phyloP scores from a whole-genome alignment of 37 sponge, comb jelly and placozoan genomes.

The Oopsacas minuta region DNA sequence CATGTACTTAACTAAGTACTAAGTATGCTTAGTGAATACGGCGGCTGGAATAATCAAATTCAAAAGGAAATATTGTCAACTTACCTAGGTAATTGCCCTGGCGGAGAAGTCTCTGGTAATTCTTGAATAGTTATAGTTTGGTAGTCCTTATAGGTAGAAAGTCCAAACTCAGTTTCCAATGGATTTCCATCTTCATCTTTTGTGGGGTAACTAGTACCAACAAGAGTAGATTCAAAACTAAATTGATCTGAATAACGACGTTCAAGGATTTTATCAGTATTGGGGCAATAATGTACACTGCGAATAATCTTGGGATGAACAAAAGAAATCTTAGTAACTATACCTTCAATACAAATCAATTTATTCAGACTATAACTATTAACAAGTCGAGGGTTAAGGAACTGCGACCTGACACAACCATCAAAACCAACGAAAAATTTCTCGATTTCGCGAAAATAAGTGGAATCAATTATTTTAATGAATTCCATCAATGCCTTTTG shows the following conservation, averaged over 20 bases:
- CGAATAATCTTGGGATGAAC: slow-evolving; percentile 87
- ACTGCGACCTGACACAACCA: slow-evolving; percentile 86
- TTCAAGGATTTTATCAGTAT: slow-evolving; percentile 85
- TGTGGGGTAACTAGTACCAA: slow-evolving; percentile 74
- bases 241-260: slow-evolving; percentile 86
- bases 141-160: slow-evolving; percentile 77
- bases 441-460: slow-evolving; percentile 64
- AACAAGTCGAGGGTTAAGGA: slow-evolving; percentile 77
- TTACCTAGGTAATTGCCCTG: slow-evolving; percentile 82
- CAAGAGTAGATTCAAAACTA: slow-evolving; percentile 76
- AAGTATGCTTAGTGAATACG: too few species aligned
- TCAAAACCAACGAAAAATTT: slow-evolving; percentile 93
- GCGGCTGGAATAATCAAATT: neutral
- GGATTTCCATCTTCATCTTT: slow-evolving; percentile 96
- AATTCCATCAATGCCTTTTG: slow-evolving; percentile 68
- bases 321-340: slow-evolving; percentile 79
- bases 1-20: too few species aligned
- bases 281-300: slow-evolving; percentile 98
- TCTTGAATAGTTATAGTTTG: slow-evolving; percentile 94
- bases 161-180: slow-evolving; percentile 94
- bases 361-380: slow-evolving; percentile 64
- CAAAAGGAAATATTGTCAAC: neutral
- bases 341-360: slow-evolving; percentile 92
- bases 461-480: slow-evolving; percentile 63
- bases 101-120: slow-evolving; percentile 95